These are phyloP conservation scores for Trachurus trachurus DNA, from an alignment of 2,797 vertebrate genomes.

Conservation along the genomic window DNA sequence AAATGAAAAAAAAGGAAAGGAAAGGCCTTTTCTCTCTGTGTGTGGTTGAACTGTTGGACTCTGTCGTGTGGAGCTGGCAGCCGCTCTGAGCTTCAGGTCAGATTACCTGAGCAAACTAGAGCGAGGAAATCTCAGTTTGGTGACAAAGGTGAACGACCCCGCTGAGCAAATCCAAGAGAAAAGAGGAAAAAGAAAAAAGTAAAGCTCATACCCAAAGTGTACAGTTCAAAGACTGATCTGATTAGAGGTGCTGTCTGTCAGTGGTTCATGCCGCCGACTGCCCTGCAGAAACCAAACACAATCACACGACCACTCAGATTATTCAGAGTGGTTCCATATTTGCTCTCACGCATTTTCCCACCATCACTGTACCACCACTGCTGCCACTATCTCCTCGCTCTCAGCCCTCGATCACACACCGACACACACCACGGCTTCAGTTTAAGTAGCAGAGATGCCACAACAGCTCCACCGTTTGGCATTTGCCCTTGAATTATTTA, in stretches of 20 bases:
- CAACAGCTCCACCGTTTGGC: slow-evolving; percentile 25
- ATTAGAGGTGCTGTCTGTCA: slow-evolving; percentile 16
- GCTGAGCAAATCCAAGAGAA: slow-evolving; percentile 50
- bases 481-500: slow-evolving; percentile 42
- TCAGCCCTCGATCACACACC: slow-evolving; percentile 9
- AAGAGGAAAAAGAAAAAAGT: slow-evolving; percentile 1
- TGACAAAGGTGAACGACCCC: slow-evolving; percentile 63
- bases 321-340: slow-evolving; percentile 24
- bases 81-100: slow-evolving; percentile 48
- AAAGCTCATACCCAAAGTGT: neutral
- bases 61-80: slow-evolving; percentile 36
- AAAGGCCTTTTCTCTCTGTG: slow-evolving; percentile 6
- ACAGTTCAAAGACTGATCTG: slow-evolving; percentile 41
- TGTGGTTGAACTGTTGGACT: slow-evolving; percentile 14
- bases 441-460: slow-evolving; percentile 7
- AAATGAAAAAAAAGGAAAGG: too few relatives aligned
- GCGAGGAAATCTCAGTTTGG: slow-evolving; percentile 45
- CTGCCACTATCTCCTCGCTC: neutral
- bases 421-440: slow-evolving; percentile 3
- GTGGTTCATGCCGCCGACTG: neutral
- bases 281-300: neutral
- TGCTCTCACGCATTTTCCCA: neutral
- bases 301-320: neutral
- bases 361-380: too few relatives aligned
- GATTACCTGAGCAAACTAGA: slow-evolving; percentile 49